These are phyloP conservation scores for Microcebus lehilahytsara DNA, from an alignment of 2,113 vertebrate genomes.

Conservation along the genomic window DNA sequence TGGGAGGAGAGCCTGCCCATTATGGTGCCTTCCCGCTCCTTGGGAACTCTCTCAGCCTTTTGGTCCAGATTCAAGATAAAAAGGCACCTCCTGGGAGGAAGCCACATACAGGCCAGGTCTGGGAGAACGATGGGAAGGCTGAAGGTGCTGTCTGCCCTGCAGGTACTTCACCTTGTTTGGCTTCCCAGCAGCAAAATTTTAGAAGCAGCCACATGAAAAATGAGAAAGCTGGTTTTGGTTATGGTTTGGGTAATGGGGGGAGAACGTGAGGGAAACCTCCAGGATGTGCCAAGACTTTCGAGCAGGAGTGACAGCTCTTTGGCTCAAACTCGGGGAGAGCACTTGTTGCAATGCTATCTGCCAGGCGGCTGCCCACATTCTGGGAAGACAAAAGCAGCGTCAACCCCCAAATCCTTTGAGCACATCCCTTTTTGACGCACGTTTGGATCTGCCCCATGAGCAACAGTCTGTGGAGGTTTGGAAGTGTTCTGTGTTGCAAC, in stretches of 20 bases:
- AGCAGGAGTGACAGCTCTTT: neutral
- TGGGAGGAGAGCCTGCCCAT: neutral
- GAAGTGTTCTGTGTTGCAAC: neutral
- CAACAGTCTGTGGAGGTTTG: neutral
- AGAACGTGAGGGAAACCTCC: neutral
- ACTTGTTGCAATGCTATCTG: neutral
- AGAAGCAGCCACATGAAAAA: neutral
- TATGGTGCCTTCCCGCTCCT: neutral
- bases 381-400: neutral
- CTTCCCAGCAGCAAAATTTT: neutral
- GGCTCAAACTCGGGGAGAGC: neutral
- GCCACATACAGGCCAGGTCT: neutral
- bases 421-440: neutral
- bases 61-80: neutral
- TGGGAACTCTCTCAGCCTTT: neutral
- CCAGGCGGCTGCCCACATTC: neutral
- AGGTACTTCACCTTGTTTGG: neutral
- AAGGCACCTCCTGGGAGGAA: neutral
- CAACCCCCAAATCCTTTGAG: neutral
- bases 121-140: neutral
- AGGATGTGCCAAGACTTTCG: neutral
- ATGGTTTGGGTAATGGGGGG: neutral
- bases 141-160: neutral
- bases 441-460: neutral
- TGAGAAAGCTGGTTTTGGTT: neutral